Conservation (phyloP, 2,888 invertebrate species). For the Geophilus truncorum region DNA sequence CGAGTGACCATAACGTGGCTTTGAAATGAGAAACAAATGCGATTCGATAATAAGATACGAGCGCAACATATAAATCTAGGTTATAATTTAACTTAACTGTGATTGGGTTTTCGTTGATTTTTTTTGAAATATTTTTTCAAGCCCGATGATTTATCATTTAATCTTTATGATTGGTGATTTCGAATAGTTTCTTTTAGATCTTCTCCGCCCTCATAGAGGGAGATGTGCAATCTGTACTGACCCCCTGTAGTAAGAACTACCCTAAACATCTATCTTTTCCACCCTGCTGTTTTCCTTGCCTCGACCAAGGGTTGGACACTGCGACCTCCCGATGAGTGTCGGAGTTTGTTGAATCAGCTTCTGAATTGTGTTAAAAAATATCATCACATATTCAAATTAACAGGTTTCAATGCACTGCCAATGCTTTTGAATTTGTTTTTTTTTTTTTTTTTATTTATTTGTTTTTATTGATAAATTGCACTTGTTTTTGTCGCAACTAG, state of each 20-base stretch:
- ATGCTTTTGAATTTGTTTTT: no score
- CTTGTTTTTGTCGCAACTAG: no score
- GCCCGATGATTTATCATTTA: constrained; percentile 6
- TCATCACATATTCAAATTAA: no score
- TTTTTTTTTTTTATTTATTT: no score
- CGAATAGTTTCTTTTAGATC: background rate
- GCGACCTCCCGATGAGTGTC: constrained; percentile 10
- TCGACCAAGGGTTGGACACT: constrained; percentile 19
- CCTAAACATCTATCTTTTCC: constrained; percentile 25
- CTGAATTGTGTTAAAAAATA: constrained; percentile 11
- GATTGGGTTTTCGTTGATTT: background rate
- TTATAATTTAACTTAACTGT: no score
- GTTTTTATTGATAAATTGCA: no score
- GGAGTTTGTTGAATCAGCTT: constrained; percentile 15
- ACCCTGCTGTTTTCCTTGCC: constrained; percentile 6
- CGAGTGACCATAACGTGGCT: background rate
- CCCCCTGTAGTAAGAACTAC: constrained; percentile 1
- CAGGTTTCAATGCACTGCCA: no score
- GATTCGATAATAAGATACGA: background rate
- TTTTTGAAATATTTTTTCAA: background rate
- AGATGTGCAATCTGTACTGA: background rate
- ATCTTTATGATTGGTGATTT: constrained; percentile 1
- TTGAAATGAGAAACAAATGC: background rate
- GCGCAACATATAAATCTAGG: no score
- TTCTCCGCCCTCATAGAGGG: background rate